Conservation (phyloP, 2,888 invertebrate species). For the Latrodectus hesperus region DNA sequence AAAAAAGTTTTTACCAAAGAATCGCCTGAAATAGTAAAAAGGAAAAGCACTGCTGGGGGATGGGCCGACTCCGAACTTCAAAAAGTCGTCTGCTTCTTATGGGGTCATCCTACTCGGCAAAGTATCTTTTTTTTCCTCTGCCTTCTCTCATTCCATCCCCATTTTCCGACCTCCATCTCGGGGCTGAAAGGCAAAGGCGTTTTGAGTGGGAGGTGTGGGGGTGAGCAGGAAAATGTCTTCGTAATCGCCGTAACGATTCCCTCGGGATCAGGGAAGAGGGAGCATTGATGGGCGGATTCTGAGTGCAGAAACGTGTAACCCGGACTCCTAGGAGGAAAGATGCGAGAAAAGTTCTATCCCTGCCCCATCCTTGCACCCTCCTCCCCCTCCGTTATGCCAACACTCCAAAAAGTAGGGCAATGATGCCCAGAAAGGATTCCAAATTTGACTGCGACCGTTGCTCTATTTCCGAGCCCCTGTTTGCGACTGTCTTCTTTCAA, state of each 20-base stretch:
- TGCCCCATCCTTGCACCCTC: conserved; percentile 1
- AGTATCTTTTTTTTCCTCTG: too few relatives aligned
- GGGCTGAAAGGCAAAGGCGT: neutral
- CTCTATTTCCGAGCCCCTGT: too few relatives aligned
- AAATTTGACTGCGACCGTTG: too few relatives aligned
- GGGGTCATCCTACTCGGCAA: neutral
- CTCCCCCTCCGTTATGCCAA: neutral
- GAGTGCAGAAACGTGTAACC: conserved; percentile 64
- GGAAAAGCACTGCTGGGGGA: too few relatives aligned
- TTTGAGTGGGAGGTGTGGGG: conserved; percentile 38
- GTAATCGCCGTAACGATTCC: conserved; percentile 64
- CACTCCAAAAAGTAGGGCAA: neutral
- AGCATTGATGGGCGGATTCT: conserved; percentile 39
- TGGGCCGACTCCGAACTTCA: neutral
- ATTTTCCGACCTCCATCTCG: neutral
- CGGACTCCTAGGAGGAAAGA: neutral
- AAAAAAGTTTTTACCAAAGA: too few relatives aligned
- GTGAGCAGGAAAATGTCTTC: conserved; percentile 44
- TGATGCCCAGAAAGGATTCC: neutral
- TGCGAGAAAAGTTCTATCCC: conserved; percentile 25
- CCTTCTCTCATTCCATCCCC: neutral
- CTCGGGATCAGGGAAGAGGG: conserved; percentile 18
- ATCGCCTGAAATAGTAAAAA: too few relatives aligned
- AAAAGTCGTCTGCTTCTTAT: neutral
- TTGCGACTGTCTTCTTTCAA: too few relatives aligned